phyloP scores from a whole-genome alignment of 2,113 vertebrate genomes.

The Notothenia rossii region DNA sequence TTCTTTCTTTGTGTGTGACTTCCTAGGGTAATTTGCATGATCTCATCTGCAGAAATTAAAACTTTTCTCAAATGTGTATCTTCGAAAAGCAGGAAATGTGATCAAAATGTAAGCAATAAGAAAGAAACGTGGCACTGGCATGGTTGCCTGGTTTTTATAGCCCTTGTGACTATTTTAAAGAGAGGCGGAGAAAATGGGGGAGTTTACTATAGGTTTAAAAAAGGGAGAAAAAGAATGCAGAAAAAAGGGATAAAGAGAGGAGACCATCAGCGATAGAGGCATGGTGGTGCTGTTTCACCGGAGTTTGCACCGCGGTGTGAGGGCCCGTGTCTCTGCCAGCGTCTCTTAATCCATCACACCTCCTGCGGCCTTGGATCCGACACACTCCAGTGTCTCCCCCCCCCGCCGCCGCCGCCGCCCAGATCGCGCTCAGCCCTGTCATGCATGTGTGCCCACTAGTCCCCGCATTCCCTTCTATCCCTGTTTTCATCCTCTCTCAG shows the following conservation, averaged over 20 bases:
- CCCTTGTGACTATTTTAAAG: background rate
- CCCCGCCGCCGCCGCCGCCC: background rate
- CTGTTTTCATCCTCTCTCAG: slow-evolving; percentile 50
- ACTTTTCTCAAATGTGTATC: slow-evolving; percentile 17
- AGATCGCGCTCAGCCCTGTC: slow-evolving; percentile 52
- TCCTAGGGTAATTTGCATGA: slow-evolving; percentile 3
- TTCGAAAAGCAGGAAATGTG: slow-evolving; percentile 12
- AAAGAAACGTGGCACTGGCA: background rate
- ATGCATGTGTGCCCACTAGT: slow-evolving; percentile 57
- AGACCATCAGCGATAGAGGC: slow-evolving; percentile 45
- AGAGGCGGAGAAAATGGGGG: slow-evolving; percentile 12
- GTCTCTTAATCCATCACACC: slow-evolving; percentile 76
- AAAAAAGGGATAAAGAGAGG: background rate
- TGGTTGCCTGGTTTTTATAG: slow-evolving; percentile 36
- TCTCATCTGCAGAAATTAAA: slow-evolving; percentile 11
- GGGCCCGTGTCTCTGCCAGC: slow-evolving; percentile 51
- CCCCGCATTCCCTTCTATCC: slow-evolving; percentile 50
- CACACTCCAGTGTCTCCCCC: slow-evolving; percentile 55
- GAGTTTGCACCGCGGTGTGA: slow-evolving; percentile 54
- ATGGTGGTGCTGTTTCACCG: slow-evolving; percentile 55
- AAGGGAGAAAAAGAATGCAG: background rate
- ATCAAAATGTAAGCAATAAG: slow-evolving; percentile 8
- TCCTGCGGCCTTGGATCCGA: slow-evolving; percentile 66
- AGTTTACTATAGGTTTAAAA: slow-evolving; percentile 30
- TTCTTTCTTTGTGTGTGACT: slow-evolving; percentile 2